Percentiles rank a stretch among this genome's conserved stretches.
Conservation (phyloP, 2,797 vertebrate genomes). For the Hephaestus fuliginosus region DNA sequence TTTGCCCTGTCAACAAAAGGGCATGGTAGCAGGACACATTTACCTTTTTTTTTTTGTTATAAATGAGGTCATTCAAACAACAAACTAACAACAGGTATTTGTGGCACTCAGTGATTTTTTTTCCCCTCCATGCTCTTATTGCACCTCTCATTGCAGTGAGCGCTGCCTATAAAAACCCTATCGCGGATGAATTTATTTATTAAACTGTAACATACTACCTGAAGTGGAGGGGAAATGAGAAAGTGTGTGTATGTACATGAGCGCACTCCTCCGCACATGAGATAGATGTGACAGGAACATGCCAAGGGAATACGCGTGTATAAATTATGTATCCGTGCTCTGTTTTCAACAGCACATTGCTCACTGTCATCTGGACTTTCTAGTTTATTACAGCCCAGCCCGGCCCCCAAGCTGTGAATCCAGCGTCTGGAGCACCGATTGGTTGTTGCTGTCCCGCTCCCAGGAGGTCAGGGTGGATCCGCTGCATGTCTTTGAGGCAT, state of each 20-base stretch:
- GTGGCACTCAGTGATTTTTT: not conserved
- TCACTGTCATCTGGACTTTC: slow-evolving; percentile 57
- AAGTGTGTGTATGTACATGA: not conserved
- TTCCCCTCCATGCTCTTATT: not conserved
- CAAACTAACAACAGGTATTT: slow-evolving; percentile 8
- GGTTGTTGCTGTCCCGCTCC: slow-evolving; percentile 19
- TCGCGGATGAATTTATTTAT: slow-evolving; percentile 67
- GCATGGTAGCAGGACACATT: not conserved
- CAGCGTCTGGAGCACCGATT: slow-evolving; percentile 40
- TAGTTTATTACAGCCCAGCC: slow-evolving; percentile 32
- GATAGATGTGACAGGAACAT: slow-evolving; percentile 42
- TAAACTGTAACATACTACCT: slow-evolving; percentile 47
- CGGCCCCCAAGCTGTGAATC: slow-evolving; percentile 38
- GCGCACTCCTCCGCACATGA: slow-evolving; percentile 22
- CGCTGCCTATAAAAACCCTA: slow-evolving; percentile 20
- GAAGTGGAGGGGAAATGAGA: slow-evolving; percentile 19
- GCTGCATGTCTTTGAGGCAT: not conserved
- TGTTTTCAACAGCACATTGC: slow-evolving; percentile 49
- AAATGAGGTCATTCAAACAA: slow-evolving; percentile 38
- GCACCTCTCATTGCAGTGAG: slow-evolving; percentile 9
- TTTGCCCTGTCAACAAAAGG: slow-evolving; percentile 41
- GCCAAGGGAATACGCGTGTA: slow-evolving; percentile 23
- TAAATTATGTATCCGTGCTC: slow-evolving; percentile 53
- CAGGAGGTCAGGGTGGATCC: not conserved
- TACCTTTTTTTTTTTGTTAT: slow-evolving; percentile 1